Evolutionary conservation across 1,140 invertebrate genomes (phyloP).

Genomic region (Tenebrio molitor): DNA sequence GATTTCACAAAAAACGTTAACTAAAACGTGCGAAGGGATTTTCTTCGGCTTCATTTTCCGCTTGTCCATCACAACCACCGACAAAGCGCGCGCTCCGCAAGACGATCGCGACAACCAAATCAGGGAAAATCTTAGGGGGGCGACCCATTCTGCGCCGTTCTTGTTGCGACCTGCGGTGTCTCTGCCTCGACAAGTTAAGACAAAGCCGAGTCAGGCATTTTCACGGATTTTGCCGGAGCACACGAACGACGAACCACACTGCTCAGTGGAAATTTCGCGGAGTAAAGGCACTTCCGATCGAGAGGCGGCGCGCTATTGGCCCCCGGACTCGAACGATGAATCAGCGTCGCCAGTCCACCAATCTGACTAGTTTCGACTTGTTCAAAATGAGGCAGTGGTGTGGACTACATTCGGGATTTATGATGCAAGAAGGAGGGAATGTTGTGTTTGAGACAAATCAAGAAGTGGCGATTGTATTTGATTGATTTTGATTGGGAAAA

Average conservation of each 20-base stretch:
- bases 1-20: conserved; percentile 49
- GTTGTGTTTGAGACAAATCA: background rate
- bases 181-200: conserved; percentile 12
- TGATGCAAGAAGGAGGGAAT: background rate
- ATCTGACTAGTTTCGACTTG: conserved; percentile 29
- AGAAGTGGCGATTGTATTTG: too few species aligned
- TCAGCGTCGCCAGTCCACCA: conserved; percentile 11
- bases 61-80: conserved; percentile 43
- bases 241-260: background rate
- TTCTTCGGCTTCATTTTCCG: conserved; percentile 45
- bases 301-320: background rate
- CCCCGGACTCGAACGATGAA: background rate
- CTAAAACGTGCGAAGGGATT: conserved; percentile 49
- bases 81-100: background rate
- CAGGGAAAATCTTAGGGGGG: conserved; percentile 3
- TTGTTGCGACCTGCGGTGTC: conserved; percentile 28
- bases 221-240: conserved; percentile 1
- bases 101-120: background rate
- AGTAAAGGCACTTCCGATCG: conserved; percentile 14
- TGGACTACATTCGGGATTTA: background rate
- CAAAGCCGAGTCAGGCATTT: conserved; percentile 20
- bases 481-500: too few species aligned
- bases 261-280: too few species aligned
- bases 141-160: conserved; percentile 42
- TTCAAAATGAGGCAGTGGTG: conserved; percentile 31